Evolutionary conservation across 2,113 vertebrate species (phyloP).

Genomic region (Bos indicus): DNA sequence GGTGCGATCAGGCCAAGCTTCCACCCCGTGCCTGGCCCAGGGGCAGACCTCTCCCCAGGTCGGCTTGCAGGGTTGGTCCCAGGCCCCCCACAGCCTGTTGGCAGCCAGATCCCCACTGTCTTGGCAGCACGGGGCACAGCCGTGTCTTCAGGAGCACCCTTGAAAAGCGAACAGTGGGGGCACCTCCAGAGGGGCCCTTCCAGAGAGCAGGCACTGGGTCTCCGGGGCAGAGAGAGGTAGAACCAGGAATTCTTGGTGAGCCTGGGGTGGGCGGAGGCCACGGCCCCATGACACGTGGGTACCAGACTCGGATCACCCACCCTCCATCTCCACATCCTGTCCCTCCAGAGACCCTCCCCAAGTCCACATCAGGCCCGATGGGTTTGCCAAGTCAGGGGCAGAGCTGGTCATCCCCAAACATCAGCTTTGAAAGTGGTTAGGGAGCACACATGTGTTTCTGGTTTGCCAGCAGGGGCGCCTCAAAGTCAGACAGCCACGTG

Average conservation of each 20-base stretch:
- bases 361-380: background rate
- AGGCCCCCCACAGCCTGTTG: background rate
- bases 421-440: background rate
- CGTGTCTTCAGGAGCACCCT: background rate
- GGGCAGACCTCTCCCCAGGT: background rate
- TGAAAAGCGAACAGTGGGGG: fast-evolving
- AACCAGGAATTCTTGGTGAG: background rate
- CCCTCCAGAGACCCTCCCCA: background rate
- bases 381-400: background rate
- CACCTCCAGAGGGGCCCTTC: background rate
- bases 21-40: background rate
- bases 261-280: background rate
- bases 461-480: background rate
- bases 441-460: background rate
- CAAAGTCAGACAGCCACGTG: background rate
- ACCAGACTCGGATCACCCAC: background rate
- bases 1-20: background rate
- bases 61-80: background rate
- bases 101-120: background rate
- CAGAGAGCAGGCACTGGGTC: background rate
- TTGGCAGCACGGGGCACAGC: background rate
- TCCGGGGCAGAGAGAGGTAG: background rate
- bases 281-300: background rate
- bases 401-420: background rate
- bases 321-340: fast-evolving